phyloP scores from a whole-genome alignment of 2,797 vertebrate species.

The Zenarchopterus dispar region DNA sequence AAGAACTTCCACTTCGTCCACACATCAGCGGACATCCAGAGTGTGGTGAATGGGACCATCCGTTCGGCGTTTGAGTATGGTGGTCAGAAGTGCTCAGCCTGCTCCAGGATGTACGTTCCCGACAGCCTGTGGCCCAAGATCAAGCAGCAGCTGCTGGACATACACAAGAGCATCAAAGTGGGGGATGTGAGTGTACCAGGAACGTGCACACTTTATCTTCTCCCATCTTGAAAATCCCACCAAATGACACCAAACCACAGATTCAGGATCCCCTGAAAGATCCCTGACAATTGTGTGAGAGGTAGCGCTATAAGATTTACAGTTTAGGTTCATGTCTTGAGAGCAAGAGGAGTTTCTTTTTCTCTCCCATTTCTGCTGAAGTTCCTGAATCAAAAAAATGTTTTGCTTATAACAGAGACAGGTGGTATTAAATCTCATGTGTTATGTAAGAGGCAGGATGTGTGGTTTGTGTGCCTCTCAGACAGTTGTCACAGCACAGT shows the following conservation, averaged over 20 bases:
- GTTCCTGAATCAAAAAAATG: no score
- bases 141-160: slow-evolving; percentile 85
- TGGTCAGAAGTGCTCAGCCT: slow-evolving; percentile 96
- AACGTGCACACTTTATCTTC: background rate
- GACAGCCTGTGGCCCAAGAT: slow-evolving; percentile 89
- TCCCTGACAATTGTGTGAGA: no score
- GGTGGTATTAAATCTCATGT: no score
- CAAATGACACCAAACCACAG: background rate
- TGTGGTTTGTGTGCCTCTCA: no score
- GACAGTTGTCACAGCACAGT: no score
- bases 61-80: slow-evolving; percentile 95
- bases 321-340: no score
- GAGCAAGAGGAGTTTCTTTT: no score
- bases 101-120: slow-evolving; percentile 93
- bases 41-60: slow-evolving; percentile 89
- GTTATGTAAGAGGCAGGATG: no score
- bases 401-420: no score
- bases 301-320: no score
- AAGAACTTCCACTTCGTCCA: slow-evolving; percentile 98
- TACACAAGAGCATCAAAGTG: slow-evolving; percentile 86
- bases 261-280: background rate
- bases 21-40: slow-evolving; percentile 86
- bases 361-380: no score
- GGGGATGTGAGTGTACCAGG: slow-evolving; percentile 87
- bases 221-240: background rate